These are phyloP conservation scores for Chrysocyon brachyurus DNA, from an alignment of 2,797 vertebrate species.

Conservation along the genomic window DNA sequence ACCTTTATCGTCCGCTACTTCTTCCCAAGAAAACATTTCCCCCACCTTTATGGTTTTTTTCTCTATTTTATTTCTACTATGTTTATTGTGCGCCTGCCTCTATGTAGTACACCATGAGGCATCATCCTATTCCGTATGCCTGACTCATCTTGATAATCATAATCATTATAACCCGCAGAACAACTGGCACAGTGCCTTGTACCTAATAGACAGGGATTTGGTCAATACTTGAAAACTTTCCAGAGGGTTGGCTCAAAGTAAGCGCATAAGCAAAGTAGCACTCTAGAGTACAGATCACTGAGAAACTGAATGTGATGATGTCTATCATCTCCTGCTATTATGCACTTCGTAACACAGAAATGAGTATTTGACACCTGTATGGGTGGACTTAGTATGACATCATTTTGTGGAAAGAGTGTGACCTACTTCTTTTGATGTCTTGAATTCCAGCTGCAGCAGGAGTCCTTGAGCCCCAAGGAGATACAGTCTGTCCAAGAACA, in stretches of 20 bases:
- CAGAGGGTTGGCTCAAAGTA: background rate
- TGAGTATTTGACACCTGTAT: background rate
- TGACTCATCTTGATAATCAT: background rate
- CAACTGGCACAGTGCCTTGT: background rate
- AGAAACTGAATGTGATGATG: background rate
- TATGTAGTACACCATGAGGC: background rate
- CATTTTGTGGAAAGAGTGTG: background rate
- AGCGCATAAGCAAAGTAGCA: background rate
- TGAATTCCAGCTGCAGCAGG: slow-evolving; percentile 90
- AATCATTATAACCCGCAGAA: background rate
- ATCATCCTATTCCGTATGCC: background rate
- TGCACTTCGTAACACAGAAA: background rate
- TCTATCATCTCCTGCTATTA: background rate
- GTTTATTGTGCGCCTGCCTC: background rate
- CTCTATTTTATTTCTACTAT: background rate
- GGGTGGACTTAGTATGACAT: background rate
- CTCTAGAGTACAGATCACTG: background rate
- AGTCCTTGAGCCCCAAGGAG: slow-evolving; percentile 87
- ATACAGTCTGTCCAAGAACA: slow-evolving; percentile 80
- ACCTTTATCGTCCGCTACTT: background rate
- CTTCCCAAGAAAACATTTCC: background rate
- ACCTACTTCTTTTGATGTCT: slow-evolving; percentile 57
- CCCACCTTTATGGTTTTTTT: background rate
- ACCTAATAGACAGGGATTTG: background rate
- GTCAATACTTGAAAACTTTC: background rate